Evolutionary conservation across 2,888 invertebrate species (phyloP), one percentile per base, ranked within the genome.

Genomic region (Polydrusus tereticollis): DNA sequence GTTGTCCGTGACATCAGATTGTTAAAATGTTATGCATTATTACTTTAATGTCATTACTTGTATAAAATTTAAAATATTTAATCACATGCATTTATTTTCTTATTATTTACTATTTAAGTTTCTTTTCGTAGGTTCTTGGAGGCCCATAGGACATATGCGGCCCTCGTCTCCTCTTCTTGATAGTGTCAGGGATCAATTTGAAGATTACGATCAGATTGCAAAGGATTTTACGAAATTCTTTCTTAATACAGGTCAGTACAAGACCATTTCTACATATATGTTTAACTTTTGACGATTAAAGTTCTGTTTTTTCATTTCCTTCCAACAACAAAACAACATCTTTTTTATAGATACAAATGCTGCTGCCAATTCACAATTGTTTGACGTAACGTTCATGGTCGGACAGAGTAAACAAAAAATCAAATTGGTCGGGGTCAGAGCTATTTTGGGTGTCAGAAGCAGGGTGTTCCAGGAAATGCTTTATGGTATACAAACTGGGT

Each of bases 401-500:
- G 96, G 96, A 0, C 95, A 95, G 81, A 94, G 95, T 66, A 96
- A 96, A 82, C 94, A 96, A 85, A 97, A 96, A 86, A 83, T 85
- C 47, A 93, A 93, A 81, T 93, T 97, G 81, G 95, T 95, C 77
- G 97, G 96, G 1, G 96, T 97, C 5, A 87, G 97, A 79, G 97
- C 97, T 33, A 96, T 97, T 81, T 87, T 97, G 69, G 97, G 96
- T 55, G 96, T 97, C 0, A 88, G 96, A 78, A 96, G 96, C 89
- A 92, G 94, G 79, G 94, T 94, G n/a, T 94, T 92, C 84, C 94
- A 97, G 88, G 96, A 97, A 87, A 96, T 97, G 96, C 86, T 97
- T 59, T 97, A 97, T 84, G 97, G 97, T 69, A 96, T 97, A 80
- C 95, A 96, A 84, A 94, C 95, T 0, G 96, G 96, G 62, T 75